phyloP scores from a whole-genome alignment of 1,140 invertebrate genomes.

The Stegodyphus dumicola region DNA sequence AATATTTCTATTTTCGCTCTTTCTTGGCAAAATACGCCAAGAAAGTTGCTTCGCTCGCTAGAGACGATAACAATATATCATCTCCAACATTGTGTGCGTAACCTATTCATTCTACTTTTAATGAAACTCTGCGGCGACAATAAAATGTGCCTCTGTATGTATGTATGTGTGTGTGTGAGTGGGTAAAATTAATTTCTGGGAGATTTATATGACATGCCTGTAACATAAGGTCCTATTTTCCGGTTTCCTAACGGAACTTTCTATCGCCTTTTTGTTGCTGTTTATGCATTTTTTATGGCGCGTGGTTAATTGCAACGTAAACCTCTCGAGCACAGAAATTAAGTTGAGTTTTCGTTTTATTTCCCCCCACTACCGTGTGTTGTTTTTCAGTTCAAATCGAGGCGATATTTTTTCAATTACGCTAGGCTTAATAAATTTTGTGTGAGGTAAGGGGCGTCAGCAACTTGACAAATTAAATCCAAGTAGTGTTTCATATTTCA shows the following conservation, averaged over 20 bases:
- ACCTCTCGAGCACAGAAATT: conserved; percentile 17
- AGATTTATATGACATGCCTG: conserved; percentile 18
- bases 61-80: conserved; percentile 22
- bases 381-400: conserved; percentile 10
- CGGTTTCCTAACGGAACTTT: not conserved
- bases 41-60: not conserved
- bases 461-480: not conserved
- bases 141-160: conserved; percentile 10
- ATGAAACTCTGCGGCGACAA: conserved; percentile 30
- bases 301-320: conserved; percentile 48
- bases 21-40: too few species aligned
- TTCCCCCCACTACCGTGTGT: not conserved
- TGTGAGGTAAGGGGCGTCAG: not conserved
- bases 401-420: conserved; percentile 36
- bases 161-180: not conserved
- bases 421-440: conserved; percentile 19
- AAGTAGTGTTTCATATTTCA: not conserved
- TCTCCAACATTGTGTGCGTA: not conserved
- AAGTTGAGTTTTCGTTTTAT: not conserved
- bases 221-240: not conserved
- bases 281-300: conserved; percentile 26
- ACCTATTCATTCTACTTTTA: conserved; percentile 12
- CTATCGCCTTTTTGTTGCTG: not conserved
- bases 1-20: too few species aligned
- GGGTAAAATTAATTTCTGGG: conserved; percentile 33